phyloP scores from a whole-genome alignment of 2,113 vertebrate species.

The Onychostoma macrolepis region DNA sequence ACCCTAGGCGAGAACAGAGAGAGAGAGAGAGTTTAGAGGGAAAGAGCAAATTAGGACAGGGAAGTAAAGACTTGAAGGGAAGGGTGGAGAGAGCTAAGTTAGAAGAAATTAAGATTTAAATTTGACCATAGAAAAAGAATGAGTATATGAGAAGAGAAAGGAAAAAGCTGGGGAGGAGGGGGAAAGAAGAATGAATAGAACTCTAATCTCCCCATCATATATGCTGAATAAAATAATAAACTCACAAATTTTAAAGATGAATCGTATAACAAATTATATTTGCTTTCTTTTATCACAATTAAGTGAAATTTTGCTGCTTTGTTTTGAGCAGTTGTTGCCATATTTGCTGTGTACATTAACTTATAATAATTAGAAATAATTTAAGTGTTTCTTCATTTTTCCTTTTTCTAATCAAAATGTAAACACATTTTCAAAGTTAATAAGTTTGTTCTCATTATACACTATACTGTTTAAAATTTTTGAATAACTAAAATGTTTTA shows the following conservation, averaged over 20 bases:
- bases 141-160: not conserved
- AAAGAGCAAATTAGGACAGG: conserved; percentile 9
- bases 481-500: too few relatives aligned
- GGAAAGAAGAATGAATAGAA: not conserved
- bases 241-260: not conserved
- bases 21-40: not conserved
- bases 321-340: not conserved
- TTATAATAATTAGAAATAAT: too few relatives aligned
- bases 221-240: not conserved
- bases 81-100: not conserved
- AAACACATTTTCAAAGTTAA: too few relatives aligned
- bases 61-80: not conserved
- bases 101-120: not conserved
- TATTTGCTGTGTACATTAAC: not conserved
- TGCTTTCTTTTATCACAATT: not conserved
- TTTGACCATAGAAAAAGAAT: not conserved
- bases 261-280: not conserved
- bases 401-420: too few relatives aligned
- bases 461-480: not conserved
- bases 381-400: too few relatives aligned
- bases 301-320: not conserved
- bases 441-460: not conserved
- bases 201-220: not conserved
- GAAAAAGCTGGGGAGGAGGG: not conserved
- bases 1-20: not conserved